phyloP scores from a whole-genome alignment of 2,888 invertebrate genomes.

The Diarsia mendica region DNA sequence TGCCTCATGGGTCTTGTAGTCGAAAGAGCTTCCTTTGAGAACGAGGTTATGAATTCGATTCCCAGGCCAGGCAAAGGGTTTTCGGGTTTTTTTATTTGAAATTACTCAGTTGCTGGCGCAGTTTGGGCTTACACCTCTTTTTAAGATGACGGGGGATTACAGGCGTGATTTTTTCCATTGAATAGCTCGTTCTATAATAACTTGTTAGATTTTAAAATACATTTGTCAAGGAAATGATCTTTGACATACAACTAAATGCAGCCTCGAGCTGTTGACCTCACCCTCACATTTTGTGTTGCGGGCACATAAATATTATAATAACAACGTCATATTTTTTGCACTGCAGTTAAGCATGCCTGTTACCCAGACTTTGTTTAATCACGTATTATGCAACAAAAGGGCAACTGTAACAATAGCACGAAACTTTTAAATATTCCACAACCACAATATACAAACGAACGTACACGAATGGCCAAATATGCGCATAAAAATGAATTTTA shows the following conservation, averaged over 20 bases:
- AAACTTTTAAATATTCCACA: conserved; percentile 26
- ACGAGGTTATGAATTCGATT: background rate
- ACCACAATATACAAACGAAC: background rate
- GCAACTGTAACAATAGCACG: conserved; percentile 5
- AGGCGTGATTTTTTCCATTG: background rate
- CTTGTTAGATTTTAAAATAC: background rate
- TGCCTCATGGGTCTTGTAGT: background rate
- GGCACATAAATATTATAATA: conserved; percentile 36
- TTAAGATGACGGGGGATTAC: too few species aligned
- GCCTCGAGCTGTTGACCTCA: background rate
- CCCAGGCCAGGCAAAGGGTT: background rate
- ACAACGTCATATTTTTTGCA: conserved; percentile 35
- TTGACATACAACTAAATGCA: conserved; percentile 3
- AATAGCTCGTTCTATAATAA: background rate
- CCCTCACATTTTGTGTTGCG: conserved; percentile 17
- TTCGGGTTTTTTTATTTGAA: background rate
- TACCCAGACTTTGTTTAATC: conserved; percentile 1
- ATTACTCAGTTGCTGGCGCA: too few species aligned
- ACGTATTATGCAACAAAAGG: conserved; percentile 21
- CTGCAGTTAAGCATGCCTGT: conserved; percentile 22
- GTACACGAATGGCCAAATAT: conserved; percentile 24
- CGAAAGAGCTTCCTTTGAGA: background rate
- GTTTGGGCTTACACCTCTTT: too few species aligned
- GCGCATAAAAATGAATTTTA: conserved; percentile 25
- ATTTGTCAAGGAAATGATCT: background rate